Evolutionary conservation across 2,888 invertebrate genomes (phyloP), one percentile per base, ranked within the genome.

Genomic region (Temnothorax ravouxi): DNA sequence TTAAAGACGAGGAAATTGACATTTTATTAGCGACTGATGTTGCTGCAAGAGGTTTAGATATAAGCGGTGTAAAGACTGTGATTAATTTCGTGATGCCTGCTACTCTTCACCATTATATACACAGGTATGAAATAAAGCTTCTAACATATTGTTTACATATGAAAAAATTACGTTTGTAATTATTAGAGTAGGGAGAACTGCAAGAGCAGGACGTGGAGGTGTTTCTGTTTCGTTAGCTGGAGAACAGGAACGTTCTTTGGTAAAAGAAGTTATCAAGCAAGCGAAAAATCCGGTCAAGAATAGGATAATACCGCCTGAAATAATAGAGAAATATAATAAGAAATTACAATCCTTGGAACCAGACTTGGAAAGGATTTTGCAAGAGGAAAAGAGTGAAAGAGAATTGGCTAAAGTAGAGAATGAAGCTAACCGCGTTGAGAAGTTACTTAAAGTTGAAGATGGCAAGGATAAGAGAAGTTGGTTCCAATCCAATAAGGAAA

Each of bases 1-100:
- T 99, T 95, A 98, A 98, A 93, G 97, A 98, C 11, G 97, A 98
- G 91, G 96, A 96, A 92, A 97, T 97, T 4, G 98, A 98, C 93
- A 96, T 98, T n/a, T 95, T 99, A n/a, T 96, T 99, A 71, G 99
- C 99, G 0, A 99, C 99, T 0, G 99, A 99, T 95, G 97, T 99
- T 56, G 99, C 99, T 0, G 98, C 99, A 6, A 96, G 99, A 93
- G 99, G 99, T 92, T 96, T 99, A 66, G 99, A 99, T 95, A 99
- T 99, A 90, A 97, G 98, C n/a, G 99, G 99, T 11, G 99, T 99
- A 0, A 98, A 98, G 95, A 99, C 99, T 18, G 99, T 99, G 6
- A 97, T 99, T 64, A 99, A 99, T 95, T 99, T 99, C 95, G 97
- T 98, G 0, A 97, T 99, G 97, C 99, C 99, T 0, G 97, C 98